A percentile compares a stretch with the other conserved stretches of the same genome.
Evolutionary conservation across 2,888 invertebrate species (phyloP).

Genomic region (Aleiodes testaceus): DNA sequence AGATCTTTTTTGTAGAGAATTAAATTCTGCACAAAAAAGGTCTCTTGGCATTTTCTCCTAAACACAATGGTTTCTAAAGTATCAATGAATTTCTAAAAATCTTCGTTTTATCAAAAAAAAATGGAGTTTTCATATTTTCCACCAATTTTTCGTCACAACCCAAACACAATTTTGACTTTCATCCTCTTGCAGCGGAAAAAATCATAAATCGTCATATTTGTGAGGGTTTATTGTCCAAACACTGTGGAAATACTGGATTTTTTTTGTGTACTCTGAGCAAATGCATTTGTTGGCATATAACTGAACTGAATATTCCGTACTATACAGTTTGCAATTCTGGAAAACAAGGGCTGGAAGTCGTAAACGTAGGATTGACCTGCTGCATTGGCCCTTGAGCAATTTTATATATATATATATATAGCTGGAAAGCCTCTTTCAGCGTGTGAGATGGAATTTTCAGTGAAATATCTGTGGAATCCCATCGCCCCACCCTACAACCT

Average conservation of each 20-base stretch:
- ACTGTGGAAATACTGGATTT: too few relatives aligned
- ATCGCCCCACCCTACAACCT: neutral
- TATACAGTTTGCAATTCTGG: slow-evolving; percentile 23
- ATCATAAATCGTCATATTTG: too few relatives aligned
- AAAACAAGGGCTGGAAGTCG: slow-evolving; percentile 42
- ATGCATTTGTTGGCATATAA: slow-evolving; percentile 3
- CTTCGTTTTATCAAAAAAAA: neutral
- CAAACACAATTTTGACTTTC: too few relatives aligned
- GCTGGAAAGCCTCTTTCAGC: neutral
- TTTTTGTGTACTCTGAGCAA: too few relatives aligned
- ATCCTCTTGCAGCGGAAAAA: too few relatives aligned
- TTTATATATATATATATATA: neutral
- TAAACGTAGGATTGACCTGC: slow-evolving; percentile 54
- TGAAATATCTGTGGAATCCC: slow-evolving; percentile 20
- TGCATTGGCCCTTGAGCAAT: slow-evolving; percentile 44
- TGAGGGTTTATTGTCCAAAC: too few relatives aligned
- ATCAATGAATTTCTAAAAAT: too few relatives aligned
- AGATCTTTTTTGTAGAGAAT: too few relatives aligned
- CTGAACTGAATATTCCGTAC: slow-evolving; percentile 4
- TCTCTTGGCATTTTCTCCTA: too few relatives aligned
- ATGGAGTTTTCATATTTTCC: neutral
- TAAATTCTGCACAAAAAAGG: too few relatives aligned
- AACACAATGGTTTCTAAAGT: too few relatives aligned
- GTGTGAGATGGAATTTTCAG: slow-evolving; percentile 22
- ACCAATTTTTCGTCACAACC: neutral